Percentiles rank a stretch among this genome's conserved stretches.
These are phyloP conservation scores for Dendrocincla fuliginosa DNA, from an alignment of 2,797 vertebrate species.

Conservation along the genomic window DNA sequence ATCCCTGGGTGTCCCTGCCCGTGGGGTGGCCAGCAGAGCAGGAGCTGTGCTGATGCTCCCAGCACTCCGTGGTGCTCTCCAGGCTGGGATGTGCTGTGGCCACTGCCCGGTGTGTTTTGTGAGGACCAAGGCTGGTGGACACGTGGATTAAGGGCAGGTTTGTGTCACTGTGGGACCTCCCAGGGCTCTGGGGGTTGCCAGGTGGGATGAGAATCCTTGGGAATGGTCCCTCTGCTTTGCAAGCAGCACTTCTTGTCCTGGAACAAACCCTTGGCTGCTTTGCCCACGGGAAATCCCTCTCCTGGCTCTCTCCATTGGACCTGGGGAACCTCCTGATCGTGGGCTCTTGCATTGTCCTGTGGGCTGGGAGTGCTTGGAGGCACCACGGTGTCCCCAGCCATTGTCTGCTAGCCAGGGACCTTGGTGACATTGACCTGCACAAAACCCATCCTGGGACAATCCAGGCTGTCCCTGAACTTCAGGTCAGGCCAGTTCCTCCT, in stretches of 20 bases:
- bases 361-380: background rate
- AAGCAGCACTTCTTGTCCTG: background rate
- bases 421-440: rapidly evolving
- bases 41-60: background rate
- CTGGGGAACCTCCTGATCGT: rapidly evolving
- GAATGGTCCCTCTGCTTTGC: rapidly evolving
- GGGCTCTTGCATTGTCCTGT: background rate
- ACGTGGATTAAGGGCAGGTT: too few relatives aligned
- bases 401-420: background rate
- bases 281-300: rapidly evolving
- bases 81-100: rapidly evolving
- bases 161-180: rapidly evolving
- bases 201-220: background rate
- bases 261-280: rapidly evolving
- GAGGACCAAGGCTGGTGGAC: background rate
- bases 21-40: background rate
- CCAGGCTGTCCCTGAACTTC: background rate
- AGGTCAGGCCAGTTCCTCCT: background rate
- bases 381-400: rapidly evolving
- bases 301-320: background rate
- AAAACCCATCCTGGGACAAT: background rate
- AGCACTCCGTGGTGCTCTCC: rapidly evolving
- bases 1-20: background rate
- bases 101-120: rapidly evolving
- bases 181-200: rapidly evolving